Evolutionary conservation across 1,140 invertebrate genomes (phyloP), one percentile per base, ranked within the genome.

Genomic region (Drosophila orena): DNA sequence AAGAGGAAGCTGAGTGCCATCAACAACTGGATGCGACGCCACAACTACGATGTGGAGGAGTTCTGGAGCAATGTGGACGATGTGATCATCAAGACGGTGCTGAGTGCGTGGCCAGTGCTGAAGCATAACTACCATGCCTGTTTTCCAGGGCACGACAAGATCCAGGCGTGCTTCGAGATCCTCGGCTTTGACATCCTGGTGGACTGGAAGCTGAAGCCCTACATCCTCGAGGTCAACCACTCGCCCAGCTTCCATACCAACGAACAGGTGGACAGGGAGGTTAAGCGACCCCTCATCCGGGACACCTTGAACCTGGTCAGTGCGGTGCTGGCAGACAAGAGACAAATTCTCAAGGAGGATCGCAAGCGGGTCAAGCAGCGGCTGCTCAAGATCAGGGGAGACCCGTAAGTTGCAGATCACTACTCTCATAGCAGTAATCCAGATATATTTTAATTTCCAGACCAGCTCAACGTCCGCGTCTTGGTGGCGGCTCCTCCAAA

Each of bases 181-280:
- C 93, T 98, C 1, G 97, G 97, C 22, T 97, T 98, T 71, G 97
- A 98, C 90, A 96, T 98, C 65, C 92, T 98, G 22, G 93, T 98
- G 20, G 97, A 98, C 91, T 95, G 95, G 91, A 96, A 96, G 79
- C 91, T 98, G n/a, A 96, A 96, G 85, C 97, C 97, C 1, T 96
- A 95, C 75, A 94, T 98, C 35, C 93, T 98, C 49, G 97, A 98
- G 93, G 97, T 97, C 1, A 98, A 98, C 93, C 97, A 98, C 86
- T 98, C 97, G 5, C 97, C 97, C 4, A 98, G 97, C 93, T 98
- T 98, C 86, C 96, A 97, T 79, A 98, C 96, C 1, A 97, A 98
- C 90, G 95, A 97, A 2, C 94, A 95, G 60, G 93, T 98, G 44
- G 97, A 98, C 88, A 94, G 94, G 60, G 96, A 97, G 80, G 95